phyloP scores from a whole-genome alignment of 2,113 vertebrate genomes.

The Carassius auratus region DNA sequence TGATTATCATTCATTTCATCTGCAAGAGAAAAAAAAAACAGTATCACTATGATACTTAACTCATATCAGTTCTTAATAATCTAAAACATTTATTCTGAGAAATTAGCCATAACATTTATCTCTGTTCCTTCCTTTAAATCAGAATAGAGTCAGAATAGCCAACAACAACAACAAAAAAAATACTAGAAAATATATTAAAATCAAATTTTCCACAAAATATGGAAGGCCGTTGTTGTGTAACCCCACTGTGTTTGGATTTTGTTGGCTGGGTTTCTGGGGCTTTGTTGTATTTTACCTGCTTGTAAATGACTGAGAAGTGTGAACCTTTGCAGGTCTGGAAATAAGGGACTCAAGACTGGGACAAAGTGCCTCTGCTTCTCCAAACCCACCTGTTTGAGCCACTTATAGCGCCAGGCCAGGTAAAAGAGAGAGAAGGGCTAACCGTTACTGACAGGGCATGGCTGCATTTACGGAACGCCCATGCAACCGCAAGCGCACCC shows the following conservation, averaged over 20 bases:
- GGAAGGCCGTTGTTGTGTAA: neutral
- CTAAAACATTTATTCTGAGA: slow-evolving; percentile 42
- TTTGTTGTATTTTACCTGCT: slow-evolving; percentile 58
- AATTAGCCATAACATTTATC: slow-evolving; percentile 28
- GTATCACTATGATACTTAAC: neutral
- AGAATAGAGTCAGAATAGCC: slow-evolving; percentile 5
- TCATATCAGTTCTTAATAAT: neutral
- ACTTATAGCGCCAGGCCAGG: slow-evolving; percentile 76
- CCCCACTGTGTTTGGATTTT: slow-evolving; percentile 34
- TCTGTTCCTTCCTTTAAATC: slow-evolving; percentile 6
- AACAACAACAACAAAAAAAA: neutral
- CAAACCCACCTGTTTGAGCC: slow-evolving; percentile 80
- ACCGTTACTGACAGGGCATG: slow-evolving; percentile 76
- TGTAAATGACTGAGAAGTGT: slow-evolving; percentile 57
- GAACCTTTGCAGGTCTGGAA: slow-evolving; percentile 53
- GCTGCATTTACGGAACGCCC: slow-evolving; percentile 65
- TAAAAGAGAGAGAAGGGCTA: slow-evolving; percentile 79
- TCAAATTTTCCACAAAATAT: neutral
- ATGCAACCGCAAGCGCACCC: slow-evolving; percentile 74
- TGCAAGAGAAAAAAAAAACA: slow-evolving; percentile 67
- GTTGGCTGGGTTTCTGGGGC: slow-evolving; percentile 36
- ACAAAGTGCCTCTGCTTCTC: slow-evolving; percentile 66
- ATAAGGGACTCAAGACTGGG: slow-evolving; percentile 61
- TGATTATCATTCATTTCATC: slow-evolving; percentile 98
- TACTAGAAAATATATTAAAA: neutral